Base-by-base conservation (phyloP, 2,888 invertebrate species). In the Pterostichus madidus region DNA sequence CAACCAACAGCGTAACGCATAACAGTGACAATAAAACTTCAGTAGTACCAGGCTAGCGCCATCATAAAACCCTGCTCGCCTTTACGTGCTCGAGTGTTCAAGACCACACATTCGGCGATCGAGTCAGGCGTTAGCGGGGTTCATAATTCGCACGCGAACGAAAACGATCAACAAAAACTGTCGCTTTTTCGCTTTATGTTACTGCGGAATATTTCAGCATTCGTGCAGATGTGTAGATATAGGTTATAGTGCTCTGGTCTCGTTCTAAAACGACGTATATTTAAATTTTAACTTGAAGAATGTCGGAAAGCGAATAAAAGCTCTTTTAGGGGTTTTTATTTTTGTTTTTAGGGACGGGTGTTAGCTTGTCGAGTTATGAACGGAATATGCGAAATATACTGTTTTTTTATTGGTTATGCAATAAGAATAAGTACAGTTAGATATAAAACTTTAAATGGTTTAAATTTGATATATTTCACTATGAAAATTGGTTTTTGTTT, bases 141-240 rank as follows among this genome's bases (percentile, higher is more conserved):
- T 59, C 35, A 81, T 81, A 81, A 81, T 81, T 81, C 75, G 73
- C 81, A 75, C 44, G 61, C 59, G 56, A 46, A 39, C 81, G 75
- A 75, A 81, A 81, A 75, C 81, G 73, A 80, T 80, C 80, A 59
- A 75, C 81, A 81, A 75, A 80, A 68, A 56, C 35, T 44, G 71
- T 53, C 71, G 49, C 64, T 53, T 80, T 80, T 80, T 73, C 56
- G 53, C 73, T 68, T 80, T 80, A 80, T 80, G 75, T 73, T 73
- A 73, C 73, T 46, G 64, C 68, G 68, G 61, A 59, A 31, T 80
- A 59, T 77, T 77, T 77, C 77, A 24, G 49, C 59, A 77, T 53
- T 76, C 76, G 76, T 76, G 68, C 68, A 71, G 68, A 71, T 71
- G 68, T 39, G 17, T 39, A 71, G 68, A 71, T 71, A 71, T 39